These are phyloP conservation scores for Carettochelys insculpta DNA, from an alignment of 2,113 vertebrate genomes.

Conservation along the genomic window DNA sequence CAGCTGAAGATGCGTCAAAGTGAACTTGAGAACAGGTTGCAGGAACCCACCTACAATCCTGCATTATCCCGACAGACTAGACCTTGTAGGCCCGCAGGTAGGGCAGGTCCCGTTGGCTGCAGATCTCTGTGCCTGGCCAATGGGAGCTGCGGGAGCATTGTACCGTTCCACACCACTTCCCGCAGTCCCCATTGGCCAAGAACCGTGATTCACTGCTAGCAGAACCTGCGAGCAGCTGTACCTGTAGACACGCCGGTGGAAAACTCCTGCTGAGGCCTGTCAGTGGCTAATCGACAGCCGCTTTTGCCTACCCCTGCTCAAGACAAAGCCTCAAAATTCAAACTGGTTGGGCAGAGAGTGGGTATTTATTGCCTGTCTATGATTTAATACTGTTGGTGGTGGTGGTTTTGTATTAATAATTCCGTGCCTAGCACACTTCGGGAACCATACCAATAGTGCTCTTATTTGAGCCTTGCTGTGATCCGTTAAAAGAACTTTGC, in stretches of 20 bases:
- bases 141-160: too few species aligned
- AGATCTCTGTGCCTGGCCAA: too few species aligned
- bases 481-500: not conserved
- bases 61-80: not conserved
- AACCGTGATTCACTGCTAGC: too few species aligned
- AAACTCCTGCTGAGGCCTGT: too few species aligned
- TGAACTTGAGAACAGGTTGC: not conserved
- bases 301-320: too few species aligned
- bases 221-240: too few species aligned
- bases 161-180: too few species aligned
- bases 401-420: not conserved
- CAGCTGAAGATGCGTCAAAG: not conserved
- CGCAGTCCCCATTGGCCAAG: too few species aligned
- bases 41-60: not conserved
- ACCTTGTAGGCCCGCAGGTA: too few species aligned
- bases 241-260: too few species aligned
- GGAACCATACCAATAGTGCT: not conserved
- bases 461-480: constrained; percentile 6
- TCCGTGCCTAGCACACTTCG: constrained; percentile 5
- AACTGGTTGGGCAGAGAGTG: not conserved
- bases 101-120: too few species aligned
- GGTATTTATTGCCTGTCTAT: not conserved
- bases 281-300: too few species aligned
- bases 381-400: not conserved
- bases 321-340: not conserved